Base-by-base conservation (phyloP, 2,888 invertebrate genomes). In the Laspeyria flexula region DNA sequence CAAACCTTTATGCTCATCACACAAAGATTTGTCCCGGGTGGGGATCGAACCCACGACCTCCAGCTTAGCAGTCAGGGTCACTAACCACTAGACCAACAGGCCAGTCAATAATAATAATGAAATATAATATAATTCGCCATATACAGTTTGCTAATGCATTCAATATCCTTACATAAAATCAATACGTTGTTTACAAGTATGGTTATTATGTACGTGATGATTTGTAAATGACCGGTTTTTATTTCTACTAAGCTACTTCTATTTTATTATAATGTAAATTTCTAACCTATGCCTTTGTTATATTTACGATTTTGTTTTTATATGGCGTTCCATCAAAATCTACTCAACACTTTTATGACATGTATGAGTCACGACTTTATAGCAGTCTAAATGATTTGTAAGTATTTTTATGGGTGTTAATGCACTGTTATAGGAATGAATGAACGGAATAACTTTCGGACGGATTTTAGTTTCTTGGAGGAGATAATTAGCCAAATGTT, bases 151-250 rank as follows among this genome's bases (percentile, higher is more conserved):
- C 0, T 4, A 1, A 18, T 16, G 7, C n/a, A n/a, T n/a, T n/a
- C n/a, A 25, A 34, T n/a, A 18, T 34, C 13, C 15, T 34, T 34
- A 9, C 4, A 13, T 10, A 2, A 9, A 9, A 18, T 34, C n/a
- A 33, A 18, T 34, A 34, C 12, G 3, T 2, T 12, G 3, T 33
- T 7, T 34, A 0, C n/a, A 3, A 34, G 18, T 1, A 7, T 25
- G 25, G 25, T 7, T 25, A 25, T 49, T 37, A 65, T 38, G 37
- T 27, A 35, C 10, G 60, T 44, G 38, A 61, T 65, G 65, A 65
- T 60, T 60, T 61, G 60, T 61, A 60, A 61, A 61, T 65, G 23
- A 55, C 2, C 16, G 25, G 13, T 47, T 61, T 55, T 11, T 47
- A 61, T 60, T 54, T 65, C 45, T 35, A 30, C 11, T 25, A 6